These are phyloP conservation scores for Poeciliopsis occidentalis DNA, from an alignment of 2,113 vertebrate genomes.

Conservation along the genomic window DNA sequence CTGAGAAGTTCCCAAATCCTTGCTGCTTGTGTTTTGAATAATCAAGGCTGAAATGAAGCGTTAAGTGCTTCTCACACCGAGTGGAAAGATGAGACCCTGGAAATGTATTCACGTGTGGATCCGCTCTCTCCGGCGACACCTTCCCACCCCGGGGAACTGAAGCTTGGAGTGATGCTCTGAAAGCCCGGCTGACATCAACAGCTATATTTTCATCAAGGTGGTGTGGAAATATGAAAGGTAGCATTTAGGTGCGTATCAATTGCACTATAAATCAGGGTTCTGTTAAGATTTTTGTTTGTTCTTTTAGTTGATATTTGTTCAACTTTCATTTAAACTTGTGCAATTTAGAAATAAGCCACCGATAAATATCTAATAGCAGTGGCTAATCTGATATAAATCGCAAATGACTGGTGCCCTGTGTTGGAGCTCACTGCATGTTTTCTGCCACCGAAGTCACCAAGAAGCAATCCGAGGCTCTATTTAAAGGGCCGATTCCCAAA, in stretches of 20 bases:
- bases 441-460: neutral
- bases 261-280: no score
- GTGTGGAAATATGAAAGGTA: neutral
- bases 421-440: no score
- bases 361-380: no score
- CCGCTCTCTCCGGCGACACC: no score
- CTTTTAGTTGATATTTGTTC: no score
- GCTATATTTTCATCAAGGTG: neutral
- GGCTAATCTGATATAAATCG: no score
- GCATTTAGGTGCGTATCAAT: neutral
- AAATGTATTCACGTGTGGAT: neutral
- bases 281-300: no score
- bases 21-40: slow-evolving; percentile 47
- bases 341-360: no score
- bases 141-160: no score
- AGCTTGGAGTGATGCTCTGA: no score
- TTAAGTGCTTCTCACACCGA: neutral
- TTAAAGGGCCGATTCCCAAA: neutral
- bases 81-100: slow-evolving; percentile 41
- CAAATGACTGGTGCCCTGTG: no score
- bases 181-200: slow-evolving; percentile 3
- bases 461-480: neutral
- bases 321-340: no score
- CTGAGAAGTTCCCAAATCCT: slow-evolving; percentile 47
- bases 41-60: slow-evolving; percentile 49